Evolutionary conservation across 1,140 invertebrate species (phyloP), one percentile per base, ranked within the genome.

Genomic region (Caerostris extrusa): DNA sequence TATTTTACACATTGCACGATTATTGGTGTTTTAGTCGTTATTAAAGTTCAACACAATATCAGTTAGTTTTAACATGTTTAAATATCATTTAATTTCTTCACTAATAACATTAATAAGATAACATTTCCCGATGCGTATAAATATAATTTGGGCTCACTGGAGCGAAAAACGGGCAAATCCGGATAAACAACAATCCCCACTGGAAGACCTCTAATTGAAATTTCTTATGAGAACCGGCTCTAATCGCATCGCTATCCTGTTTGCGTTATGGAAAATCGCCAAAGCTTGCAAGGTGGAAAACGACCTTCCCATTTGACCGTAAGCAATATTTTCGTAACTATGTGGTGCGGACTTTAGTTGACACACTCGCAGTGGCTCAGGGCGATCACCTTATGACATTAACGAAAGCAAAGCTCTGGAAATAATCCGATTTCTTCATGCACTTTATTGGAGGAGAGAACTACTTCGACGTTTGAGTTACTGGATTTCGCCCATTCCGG

Each of bases 381-480:
- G 19, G 19, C 67, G 67, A 82, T 82, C 53, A 57, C n/a, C 83
- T 58, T 34, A 60, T 86, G 83, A 60, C 57, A 86, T 86, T 60
- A 60, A 34, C 19, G 83, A 56, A 34, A 60, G 83, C 57, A 86
- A 86, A 60, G 83, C 58, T 4, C 56, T 60, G 83, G 58, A 60
- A 86, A 57, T 86, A 86, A 86, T 86, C 83, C 56, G 83, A 86
- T 86, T 86, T 86, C 83, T 60, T 86, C 83, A 56, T 57, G 19
- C 83, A 12, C 12, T 82, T 57, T 82, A 82, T 82, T n/a, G 17
- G 81, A 53, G 53, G 10, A 17, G 53, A 17, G 50, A 34, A 34
- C 2, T 34, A 34, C 34, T 34, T 34, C 34, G 34, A 19, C 19
- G 71, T 14, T 34, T 50, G 19, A 50, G 1, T 19, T 50, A 50